A percentile compares a stretch with the other conserved stretches of the same genome.
Conservation (phyloP, 2,113 vertebrate genomes). For the Hippocampus guttulatus region DNA sequence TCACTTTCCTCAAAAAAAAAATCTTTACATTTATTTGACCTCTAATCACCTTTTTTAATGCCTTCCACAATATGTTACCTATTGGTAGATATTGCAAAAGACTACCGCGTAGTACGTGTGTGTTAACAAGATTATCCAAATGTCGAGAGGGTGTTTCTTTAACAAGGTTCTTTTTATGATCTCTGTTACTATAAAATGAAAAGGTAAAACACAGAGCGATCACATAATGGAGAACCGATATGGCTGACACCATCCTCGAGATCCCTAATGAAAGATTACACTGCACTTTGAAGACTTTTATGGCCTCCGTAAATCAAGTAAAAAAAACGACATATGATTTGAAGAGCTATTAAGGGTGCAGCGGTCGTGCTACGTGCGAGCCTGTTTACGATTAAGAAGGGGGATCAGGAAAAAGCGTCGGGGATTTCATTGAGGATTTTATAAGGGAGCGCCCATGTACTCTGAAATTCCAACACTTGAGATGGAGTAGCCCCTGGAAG, state of each 20-base stretch:
- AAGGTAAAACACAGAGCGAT: slow-evolving; percentile 77
- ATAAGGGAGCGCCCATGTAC: slow-evolving; percentile 58
- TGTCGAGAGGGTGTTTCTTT: slow-evolving; percentile 66
- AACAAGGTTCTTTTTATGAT: slow-evolving; percentile 75
- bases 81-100: slow-evolving; percentile 35
- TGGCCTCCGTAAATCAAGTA: slow-evolving; percentile 76
- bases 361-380: slow-evolving; percentile 59
- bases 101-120: slow-evolving; percentile 53
- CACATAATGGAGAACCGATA: slow-evolving; percentile 81
- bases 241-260: slow-evolving; percentile 63
- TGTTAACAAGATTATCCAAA: slow-evolving; percentile 74
- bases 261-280: slow-evolving; percentile 79
- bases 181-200: slow-evolving; percentile 75
- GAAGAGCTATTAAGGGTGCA: slow-evolving; percentile 76
- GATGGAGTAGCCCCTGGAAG: slow-evolving; percentile 34
- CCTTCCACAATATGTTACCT: slow-evolving; percentile 18
- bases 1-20: slow-evolving; percentile 25
- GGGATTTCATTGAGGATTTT: slow-evolving; percentile 66
- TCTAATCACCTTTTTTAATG: neutral
- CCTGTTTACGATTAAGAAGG: slow-evolving; percentile 72
- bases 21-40: slow-evolving; percentile 24
- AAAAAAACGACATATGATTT: slow-evolving; percentile 78
- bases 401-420: slow-evolving; percentile 50
- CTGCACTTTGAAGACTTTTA: slow-evolving; percentile 81
- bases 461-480: slow-evolving; percentile 56